These are phyloP conservation scores for Melanaphis sacchari DNA, from an alignment of 1,140 invertebrate genomes.

Conservation along the genomic window DNA sequence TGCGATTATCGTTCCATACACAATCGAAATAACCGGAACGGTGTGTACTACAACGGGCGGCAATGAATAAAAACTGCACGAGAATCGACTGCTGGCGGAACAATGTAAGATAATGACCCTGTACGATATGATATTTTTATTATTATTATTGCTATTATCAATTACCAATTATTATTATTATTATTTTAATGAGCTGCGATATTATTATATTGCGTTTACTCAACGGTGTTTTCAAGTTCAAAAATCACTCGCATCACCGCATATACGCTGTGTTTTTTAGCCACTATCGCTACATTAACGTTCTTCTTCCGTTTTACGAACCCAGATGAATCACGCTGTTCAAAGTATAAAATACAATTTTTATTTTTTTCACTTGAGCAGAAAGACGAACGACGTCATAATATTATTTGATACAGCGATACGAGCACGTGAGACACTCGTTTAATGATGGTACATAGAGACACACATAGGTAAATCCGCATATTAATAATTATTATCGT, in stretches of 20 bases:
- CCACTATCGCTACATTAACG: background rate
- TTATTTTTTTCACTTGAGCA: background rate
- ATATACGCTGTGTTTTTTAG: background rate
- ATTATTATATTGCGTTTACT: background rate
- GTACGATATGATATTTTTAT: background rate
- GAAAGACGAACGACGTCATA: background rate
- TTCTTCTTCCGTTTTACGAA: background rate
- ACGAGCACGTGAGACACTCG: background rate
- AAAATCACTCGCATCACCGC: background rate
- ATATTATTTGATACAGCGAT: background rate
- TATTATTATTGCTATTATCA: too few species aligned
- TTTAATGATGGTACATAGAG: background rate
- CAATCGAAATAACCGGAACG: background rate
- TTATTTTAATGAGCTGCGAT: background rate
- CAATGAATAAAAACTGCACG: background rate
- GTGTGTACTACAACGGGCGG: background rate
- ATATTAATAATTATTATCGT: constrained; percentile 12
- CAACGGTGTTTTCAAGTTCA: background rate
- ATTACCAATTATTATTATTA: background rate
- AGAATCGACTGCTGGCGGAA: background rate
- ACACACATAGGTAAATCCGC: background rate
- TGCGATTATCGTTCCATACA: background rate
- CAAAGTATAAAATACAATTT: background rate
- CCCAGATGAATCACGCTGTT: background rate
- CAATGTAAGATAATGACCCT: background rate